phyloP scores from a whole-genome alignment of 2,797 vertebrate species.

The Acomys russatus region DNA sequence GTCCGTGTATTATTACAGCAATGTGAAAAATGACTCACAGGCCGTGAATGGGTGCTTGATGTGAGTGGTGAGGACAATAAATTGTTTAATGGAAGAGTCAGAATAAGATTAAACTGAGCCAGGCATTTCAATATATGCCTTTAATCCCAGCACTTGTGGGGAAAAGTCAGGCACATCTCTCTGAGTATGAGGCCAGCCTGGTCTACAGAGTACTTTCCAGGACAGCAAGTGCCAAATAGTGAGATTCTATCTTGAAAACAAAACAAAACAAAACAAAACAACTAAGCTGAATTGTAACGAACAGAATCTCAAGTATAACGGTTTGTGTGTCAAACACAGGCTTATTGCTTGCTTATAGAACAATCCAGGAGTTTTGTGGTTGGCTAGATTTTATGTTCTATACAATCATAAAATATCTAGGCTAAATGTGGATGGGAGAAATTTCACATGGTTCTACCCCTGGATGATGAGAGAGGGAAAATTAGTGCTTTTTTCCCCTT shows the following conservation, averaged over 20 bases:
- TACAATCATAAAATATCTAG: not conserved
- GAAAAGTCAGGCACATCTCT: not conserved
- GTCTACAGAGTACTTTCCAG: not conserved
- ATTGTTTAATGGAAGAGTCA: constrained; percentile 13
- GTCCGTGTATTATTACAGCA: not conserved
- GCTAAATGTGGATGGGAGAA: not conserved
- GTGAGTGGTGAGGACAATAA: not conserved
- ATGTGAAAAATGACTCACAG: not conserved
- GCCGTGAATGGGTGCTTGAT: not conserved
- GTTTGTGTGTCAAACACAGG: not conserved
- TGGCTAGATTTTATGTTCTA: not conserved
- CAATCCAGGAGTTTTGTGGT: not conserved
- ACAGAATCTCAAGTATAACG: not conserved
- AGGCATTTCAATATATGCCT: not conserved
- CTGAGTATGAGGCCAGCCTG: not conserved
- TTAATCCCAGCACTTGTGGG: not conserved
- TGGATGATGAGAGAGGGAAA: not conserved
- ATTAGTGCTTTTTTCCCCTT: not conserved
- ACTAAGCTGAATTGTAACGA: not conserved
- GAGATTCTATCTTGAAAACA: not conserved
- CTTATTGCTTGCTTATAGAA: not conserved
- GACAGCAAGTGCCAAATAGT: not conserved
- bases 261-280: too few relatives aligned
- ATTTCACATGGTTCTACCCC: not conserved
- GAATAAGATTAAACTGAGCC: not conserved